phyloP scores from a whole-genome alignment of 2,888 invertebrate species.

The Yponomeuta evonymella region DNA sequence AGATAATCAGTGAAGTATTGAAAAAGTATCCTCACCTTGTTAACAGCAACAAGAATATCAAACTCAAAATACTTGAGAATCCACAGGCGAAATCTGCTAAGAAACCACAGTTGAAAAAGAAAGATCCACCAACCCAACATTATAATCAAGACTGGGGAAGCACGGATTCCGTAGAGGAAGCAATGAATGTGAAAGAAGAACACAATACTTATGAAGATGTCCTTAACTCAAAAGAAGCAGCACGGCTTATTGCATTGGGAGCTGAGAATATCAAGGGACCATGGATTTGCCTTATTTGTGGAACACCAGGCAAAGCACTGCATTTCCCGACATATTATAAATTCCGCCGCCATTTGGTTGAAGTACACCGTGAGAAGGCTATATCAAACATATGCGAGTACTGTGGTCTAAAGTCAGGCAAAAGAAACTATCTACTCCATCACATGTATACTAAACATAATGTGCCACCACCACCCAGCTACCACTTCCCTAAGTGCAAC shows the following conservation, averaged over 20 bases:
- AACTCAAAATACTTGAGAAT: conserved; percentile 87
- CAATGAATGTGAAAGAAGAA: not conserved
- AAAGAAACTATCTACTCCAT: conserved; percentile 83
- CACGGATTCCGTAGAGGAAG: conserved; percentile 29
- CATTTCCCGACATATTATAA: conserved; percentile 87
- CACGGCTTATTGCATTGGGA: conserved; percentile 75
- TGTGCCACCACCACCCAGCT: conserved; percentile 81
- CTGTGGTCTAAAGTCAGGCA: conserved; percentile 86
- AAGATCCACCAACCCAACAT: not conserved
- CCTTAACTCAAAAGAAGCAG: conserved; percentile 78
- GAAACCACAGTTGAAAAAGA: not conserved
- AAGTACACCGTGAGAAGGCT: conserved; percentile 86
- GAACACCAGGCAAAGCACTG: conserved; percentile 79
- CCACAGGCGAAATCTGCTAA: conserved; percentile 25
- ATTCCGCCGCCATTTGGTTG: conserved; percentile 88
- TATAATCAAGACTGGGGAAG: conserved; percentile 22
- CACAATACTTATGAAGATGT: conserved; percentile 53
- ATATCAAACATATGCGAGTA: conserved; percentile 88
- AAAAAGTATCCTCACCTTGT: conserved; percentile 93
- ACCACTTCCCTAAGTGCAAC: conserved; percentile 86
- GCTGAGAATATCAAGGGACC: conserved; percentile 82
- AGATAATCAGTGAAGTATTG: conserved; percentile 90
- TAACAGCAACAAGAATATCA: conserved; percentile 90
- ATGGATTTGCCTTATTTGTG: conserved; percentile 88
- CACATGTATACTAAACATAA: conserved; percentile 89